Evolutionary conservation across 2,113 vertebrate species (phyloP), one percentile per base, ranked within the genome.

Genomic region (Cariama cristata): DNA sequence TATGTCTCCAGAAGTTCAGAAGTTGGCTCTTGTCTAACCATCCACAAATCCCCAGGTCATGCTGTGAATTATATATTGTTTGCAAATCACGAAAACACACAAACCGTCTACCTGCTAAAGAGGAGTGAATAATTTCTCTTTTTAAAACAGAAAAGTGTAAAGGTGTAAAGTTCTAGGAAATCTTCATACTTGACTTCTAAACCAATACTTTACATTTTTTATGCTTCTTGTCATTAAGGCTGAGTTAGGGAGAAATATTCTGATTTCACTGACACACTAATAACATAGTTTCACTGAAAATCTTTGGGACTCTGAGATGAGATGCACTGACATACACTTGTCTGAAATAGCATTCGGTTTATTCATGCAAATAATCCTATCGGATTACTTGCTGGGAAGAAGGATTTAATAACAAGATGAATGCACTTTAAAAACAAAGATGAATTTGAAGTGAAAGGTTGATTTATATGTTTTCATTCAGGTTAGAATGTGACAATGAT

Each of bases 361-460:
- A 91, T 87, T 66, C 81, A 90, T 24, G 77, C 60, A 88, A 86
- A 87, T 95, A 97, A 93, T 95, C 91, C 84, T 62, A 40, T 50
- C 6, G 8, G 86, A 96, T 95, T 97, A 83, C 50, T 79, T 80
- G 38, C 53, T 74, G 42, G 63, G 55, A 55, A 33, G n/a, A 69
- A 85, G 66, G 83, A 91, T 94, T 96, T 68, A 85, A 87, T 62
- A 82, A 64, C 53, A 62, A 79, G 27, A 79, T 85, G 84, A 94
- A 90, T 83, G 67, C 62, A 66, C 18, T 79, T 73, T 50, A 73
- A 88, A 82, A 95, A 81, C 66, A 85, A 82, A 67, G 45, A 86
- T 33, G 7, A 73, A 76, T 93, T 74, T 64, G 52, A 75, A 92
- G 49, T 5, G 63, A 90, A 82, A 92, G 32, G 20, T 76, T 88